These are phyloP conservation scores for Drosophila equinoxialis DNA, from an alignment of 1,140 invertebrate genomes.

Conservation along the genomic window DNA sequence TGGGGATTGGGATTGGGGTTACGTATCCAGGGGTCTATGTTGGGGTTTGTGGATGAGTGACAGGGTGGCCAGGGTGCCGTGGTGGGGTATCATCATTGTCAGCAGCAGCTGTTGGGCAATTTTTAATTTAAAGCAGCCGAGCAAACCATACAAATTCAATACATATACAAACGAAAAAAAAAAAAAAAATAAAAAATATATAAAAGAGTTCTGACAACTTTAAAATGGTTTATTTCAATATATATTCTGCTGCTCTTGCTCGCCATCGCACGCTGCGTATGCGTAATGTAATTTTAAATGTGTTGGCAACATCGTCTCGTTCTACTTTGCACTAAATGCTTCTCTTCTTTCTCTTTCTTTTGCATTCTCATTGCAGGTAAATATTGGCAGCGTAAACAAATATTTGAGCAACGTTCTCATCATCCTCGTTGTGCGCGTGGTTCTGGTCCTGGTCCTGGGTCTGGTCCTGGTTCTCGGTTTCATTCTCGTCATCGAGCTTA, in stretches of 20 bases:
- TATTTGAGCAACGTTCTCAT: slow-evolving; percentile 65
- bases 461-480: slow-evolving; percentile 3
- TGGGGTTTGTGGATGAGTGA: background rate
- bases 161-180: slow-evolving; percentile 5
- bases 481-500: slow-evolving; percentile 37
- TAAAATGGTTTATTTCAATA: slow-evolving; percentile 27
- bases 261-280: slow-evolving; percentile 38
- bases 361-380: slow-evolving; percentile 62
- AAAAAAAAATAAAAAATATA: slow-evolving; percentile 20
- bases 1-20: too few relatives aligned
- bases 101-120: slow-evolving; percentile 59
- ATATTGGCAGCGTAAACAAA: slow-evolving; percentile 65
- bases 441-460: too few relatives aligned
- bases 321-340: slow-evolving; percentile 9
- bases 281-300: slow-evolving; percentile 61
- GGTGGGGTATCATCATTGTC: slow-evolving; percentile 31
- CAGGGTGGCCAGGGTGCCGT: background rate
- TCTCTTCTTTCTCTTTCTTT: slow-evolving; percentile 16
- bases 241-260: background rate
- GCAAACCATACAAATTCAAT: slow-evolving; percentile 7
- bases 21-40: background rate
- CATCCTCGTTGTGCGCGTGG: background rate
- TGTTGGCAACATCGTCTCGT: slow-evolving; percentile 11
- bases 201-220: slow-evolving; percentile 26
- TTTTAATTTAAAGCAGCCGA: slow-evolving; percentile 59